Percentiles rank a stretch among this genome's conserved stretches.
Conservation (phyloP, 2,797 vertebrate species). For the Myotis daubentonii region DNA sequence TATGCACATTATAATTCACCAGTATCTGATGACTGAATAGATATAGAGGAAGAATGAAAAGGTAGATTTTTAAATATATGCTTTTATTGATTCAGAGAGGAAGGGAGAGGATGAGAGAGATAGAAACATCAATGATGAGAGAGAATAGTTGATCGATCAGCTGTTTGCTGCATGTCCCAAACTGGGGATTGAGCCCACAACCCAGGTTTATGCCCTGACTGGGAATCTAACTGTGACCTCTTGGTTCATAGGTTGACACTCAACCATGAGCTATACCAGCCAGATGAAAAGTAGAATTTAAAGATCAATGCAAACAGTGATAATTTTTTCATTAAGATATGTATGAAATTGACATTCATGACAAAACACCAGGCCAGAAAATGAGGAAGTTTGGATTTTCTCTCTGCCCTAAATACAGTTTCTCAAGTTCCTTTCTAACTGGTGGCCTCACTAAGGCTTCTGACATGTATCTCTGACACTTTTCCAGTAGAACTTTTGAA, state of each 20-base stretch:
- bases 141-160: no score
- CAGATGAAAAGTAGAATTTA: conserved; percentile 3
- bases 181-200: no score
- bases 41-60: conserved; percentile 39
- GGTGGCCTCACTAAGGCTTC: neutral
- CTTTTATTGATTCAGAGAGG: no score
- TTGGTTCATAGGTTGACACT: no score
- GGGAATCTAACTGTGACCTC: no score
- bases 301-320: conserved; percentile 34
- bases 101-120: no score
- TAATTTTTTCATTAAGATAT: conserved; percentile 35
- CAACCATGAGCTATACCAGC: no score
- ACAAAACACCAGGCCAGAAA: conserved; percentile 12
- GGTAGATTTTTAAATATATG: conserved; percentile 44
- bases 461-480: neutral
- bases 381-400: conserved; percentile 38
- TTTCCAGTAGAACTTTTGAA: conserved; percentile 11
- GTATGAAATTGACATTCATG: conserved; percentile 7
- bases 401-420: neutral
- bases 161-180: no score
- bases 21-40: neutral
- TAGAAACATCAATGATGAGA: no score
- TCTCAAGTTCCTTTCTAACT: neutral
- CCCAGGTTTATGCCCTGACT: no score
- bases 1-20: conserved; percentile 50